Conservation (phyloP, 2,888 invertebrate species). For the Philereme vetulata region DNA sequence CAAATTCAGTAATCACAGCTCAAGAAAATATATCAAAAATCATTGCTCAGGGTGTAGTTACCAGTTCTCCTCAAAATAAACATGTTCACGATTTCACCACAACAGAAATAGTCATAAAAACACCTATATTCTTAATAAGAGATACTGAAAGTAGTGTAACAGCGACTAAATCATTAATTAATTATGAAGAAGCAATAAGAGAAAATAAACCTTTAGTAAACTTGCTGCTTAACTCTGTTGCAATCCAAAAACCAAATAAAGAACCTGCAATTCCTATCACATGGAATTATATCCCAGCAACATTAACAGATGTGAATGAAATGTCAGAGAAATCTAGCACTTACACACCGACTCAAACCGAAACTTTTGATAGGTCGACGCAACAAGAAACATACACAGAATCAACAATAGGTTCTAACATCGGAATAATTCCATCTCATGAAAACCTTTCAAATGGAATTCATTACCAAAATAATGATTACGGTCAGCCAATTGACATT, state of each 20-base stretch:
- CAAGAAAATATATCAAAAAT: not conserved
- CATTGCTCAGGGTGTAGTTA: not conserved
- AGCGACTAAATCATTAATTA: not conserved
- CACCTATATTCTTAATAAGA: not conserved
- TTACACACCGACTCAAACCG: not conserved
- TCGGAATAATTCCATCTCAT: not conserved
- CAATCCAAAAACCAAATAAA: not conserved
- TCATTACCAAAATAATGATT: not conserved
- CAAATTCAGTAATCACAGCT: not conserved
- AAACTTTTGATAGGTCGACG: not conserved
- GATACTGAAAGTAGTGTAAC: not conserved
- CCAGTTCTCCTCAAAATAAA: not conserved
- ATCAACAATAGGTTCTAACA: not conserved
- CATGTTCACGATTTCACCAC: not conserved
- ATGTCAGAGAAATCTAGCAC: not conserved
- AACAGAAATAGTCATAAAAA: not conserved
- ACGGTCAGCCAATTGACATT: not conserved
- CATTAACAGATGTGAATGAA: not conserved
- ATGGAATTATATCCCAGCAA: not conserved
- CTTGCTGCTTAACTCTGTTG: conserved; percentile 5
- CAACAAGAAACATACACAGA: conserved; percentile 3
- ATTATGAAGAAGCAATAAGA: conserved; percentile 1
- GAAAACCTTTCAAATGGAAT: not conserved
- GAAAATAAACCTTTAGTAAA: conserved; percentile 2
- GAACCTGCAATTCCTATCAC: not conserved